Percentiles rank a stretch among this genome's conserved stretches.
Evolutionary conservation across 2,888 invertebrate species (phyloP).

Genomic region (Mactromeris polynyma): DNA sequence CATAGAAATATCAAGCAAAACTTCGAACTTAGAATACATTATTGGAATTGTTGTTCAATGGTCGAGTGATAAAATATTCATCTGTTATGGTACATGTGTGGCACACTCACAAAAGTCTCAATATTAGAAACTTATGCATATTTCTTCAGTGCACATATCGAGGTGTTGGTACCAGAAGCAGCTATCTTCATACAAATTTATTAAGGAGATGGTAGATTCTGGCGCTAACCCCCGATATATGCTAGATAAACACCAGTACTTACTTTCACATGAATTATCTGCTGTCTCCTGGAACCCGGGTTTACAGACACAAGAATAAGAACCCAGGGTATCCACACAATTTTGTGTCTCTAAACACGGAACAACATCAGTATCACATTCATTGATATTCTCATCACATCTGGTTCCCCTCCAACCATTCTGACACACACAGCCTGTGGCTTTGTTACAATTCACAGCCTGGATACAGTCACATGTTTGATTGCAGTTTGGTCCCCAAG

Average conservation of each 20-base stretch:
- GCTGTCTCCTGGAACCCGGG: conserved; percentile 50
- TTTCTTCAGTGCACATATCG: too few relatives aligned
- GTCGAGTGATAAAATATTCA: too few relatives aligned
- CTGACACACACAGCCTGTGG: conserved; percentile 51
- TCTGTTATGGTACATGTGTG: too few relatives aligned
- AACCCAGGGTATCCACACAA: conserved; percentile 66
- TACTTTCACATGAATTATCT: conserved; percentile 58
- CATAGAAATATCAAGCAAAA: too few relatives aligned
- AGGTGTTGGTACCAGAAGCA: too few relatives aligned
- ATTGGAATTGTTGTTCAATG: too few relatives aligned
- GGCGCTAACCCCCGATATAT: too few relatives aligned
- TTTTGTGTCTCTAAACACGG: conserved; percentile 39
- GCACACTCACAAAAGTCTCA: too few relatives aligned
- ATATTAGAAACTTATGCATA: too few relatives aligned
- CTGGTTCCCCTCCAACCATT: conserved; percentile 47
- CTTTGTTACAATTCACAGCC: conserved; percentile 37
- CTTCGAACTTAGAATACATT: too few relatives aligned
- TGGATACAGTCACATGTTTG: conserved; percentile 41
- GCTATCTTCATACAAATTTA: too few relatives aligned
- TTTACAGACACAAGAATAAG: conserved; percentile 65
- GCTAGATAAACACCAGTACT: conserved; percentile 17
- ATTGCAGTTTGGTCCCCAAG: conserved; percentile 49
- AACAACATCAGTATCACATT: conserved; percentile 46
- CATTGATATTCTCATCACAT: conserved; percentile 57
- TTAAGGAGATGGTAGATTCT: too few relatives aligned